A percentile compares a stretch with the other conserved stretches of the same genome.
phyloP scores from a whole-genome alignment of 2,888 invertebrate species.

The Diarsia dahlii region DNA sequence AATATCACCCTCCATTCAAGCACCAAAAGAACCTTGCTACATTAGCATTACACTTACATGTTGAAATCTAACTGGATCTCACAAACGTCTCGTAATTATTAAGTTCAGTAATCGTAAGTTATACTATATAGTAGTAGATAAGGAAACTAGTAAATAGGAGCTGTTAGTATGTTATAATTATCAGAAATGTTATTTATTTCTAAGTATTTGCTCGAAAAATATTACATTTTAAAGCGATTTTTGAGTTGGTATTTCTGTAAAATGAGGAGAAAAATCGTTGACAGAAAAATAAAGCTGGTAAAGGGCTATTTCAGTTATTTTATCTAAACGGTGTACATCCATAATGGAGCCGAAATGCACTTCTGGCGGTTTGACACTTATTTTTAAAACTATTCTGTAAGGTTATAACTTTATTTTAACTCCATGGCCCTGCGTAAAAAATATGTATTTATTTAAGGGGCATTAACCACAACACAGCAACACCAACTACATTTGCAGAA shows the following conservation, averaged over 20 bases:
- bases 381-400: no score
- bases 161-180: slow-evolving; percentile 5
- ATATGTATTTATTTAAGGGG: no score
- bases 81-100: slow-evolving; percentile 21
- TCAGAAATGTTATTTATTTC: neutral
- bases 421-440: no score
- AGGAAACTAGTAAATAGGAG: slow-evolving; percentile 11
- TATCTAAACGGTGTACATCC: neutral
- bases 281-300: neutral
- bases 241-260: neutral
- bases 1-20: neutral
- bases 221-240: neutral
- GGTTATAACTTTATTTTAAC: no score
- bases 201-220: neutral
- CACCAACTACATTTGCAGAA: no score
- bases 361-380: no score
- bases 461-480: no score
- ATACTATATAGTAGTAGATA: slow-evolving; percentile 35
- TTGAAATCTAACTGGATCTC: neutral
- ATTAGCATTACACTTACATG: neutral
- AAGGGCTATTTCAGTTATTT: neutral
- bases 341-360: no score
- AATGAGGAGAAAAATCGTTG: neutral
- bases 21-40: neutral
- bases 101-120: slow-evolving; percentile 20